These are phyloP conservation scores for Dinomys branickii DNA, from an alignment of 2,113 vertebrate species.

Conservation along the genomic window DNA sequence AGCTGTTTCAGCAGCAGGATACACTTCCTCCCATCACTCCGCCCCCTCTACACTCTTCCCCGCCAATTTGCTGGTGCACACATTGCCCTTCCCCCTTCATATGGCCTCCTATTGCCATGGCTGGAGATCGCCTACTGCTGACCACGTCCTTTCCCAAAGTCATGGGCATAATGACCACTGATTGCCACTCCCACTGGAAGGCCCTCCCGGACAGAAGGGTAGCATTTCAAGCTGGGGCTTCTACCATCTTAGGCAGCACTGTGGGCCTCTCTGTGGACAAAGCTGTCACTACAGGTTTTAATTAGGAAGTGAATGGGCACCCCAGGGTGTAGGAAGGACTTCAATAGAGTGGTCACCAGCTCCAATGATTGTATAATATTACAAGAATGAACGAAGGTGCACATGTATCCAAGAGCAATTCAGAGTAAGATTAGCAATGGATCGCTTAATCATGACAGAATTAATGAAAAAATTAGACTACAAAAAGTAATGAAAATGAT, in stretches of 20 bases:
- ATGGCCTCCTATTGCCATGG: not conserved
- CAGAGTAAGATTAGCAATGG: not conserved
- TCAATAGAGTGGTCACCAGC: too few relatives aligned
- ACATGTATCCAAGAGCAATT: not conserved
- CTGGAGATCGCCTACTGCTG: not conserved
- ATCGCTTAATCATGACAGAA: not conserved
- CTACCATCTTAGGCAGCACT: not conserved
- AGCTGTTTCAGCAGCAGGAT: not conserved
- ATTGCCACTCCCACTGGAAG: not conserved
- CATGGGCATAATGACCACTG: accelerated
- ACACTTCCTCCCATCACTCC: not conserved
- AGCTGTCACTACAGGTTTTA: not conserved
- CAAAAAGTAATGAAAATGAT: not conserved
- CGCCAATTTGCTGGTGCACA: not conserved
- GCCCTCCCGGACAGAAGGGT: not conserved
- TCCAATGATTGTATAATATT: accelerated
- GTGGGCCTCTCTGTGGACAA: not conserved
- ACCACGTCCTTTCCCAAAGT: not conserved
- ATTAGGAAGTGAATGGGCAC: not conserved
- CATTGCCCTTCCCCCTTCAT: not conserved
- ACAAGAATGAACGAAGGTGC: not conserved
- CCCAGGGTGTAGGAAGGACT: too few relatives aligned
- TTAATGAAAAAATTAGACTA: not conserved
- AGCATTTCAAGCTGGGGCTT: not conserved
- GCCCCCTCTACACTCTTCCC: not conserved